Percentiles rank a stretch among this genome's conserved stretches.
Evolutionary conservation across 2,888 invertebrate species (phyloP).

Genomic region (Zelleria hepariella): DNA sequence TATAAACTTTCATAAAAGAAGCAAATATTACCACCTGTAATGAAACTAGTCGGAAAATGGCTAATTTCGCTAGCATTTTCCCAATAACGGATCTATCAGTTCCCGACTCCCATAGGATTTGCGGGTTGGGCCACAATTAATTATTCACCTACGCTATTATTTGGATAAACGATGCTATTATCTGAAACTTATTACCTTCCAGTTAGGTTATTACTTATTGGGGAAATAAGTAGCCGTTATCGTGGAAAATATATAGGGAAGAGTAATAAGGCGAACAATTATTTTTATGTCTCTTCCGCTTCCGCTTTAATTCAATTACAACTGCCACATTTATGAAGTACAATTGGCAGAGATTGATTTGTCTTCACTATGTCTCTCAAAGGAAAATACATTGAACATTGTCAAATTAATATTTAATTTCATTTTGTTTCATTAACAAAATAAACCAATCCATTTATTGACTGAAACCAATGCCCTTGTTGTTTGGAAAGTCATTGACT

Average conservation of each 20-base stretch:
- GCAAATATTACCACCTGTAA: no score
- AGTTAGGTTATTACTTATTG: not conserved
- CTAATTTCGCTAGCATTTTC: not conserved
- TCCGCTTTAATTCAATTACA: not conserved
- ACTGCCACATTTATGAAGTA: no score
- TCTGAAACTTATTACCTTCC: not conserved
- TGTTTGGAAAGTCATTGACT: no score
- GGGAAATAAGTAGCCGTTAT: not conserved
- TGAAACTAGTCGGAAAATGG: no score
- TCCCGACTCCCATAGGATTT: not conserved
- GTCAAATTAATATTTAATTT: no score
- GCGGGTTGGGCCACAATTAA: not conserved
- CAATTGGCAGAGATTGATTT: no score
- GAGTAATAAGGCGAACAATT: not conserved
- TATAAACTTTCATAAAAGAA: no score
- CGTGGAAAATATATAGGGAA: not conserved
- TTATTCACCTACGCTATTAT: not conserved
- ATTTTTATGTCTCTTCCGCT: not conserved
- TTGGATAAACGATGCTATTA: not conserved
- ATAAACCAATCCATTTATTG: no score
- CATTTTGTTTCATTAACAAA: no score
- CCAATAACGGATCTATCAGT: not conserved
- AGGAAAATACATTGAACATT: no score
- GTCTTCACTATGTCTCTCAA: no score
- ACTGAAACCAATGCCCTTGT: no score